These are phyloP conservation scores for Nemotelus nigrinus DNA, from an alignment of 2,888 invertebrate species.

Conservation along the genomic window DNA sequence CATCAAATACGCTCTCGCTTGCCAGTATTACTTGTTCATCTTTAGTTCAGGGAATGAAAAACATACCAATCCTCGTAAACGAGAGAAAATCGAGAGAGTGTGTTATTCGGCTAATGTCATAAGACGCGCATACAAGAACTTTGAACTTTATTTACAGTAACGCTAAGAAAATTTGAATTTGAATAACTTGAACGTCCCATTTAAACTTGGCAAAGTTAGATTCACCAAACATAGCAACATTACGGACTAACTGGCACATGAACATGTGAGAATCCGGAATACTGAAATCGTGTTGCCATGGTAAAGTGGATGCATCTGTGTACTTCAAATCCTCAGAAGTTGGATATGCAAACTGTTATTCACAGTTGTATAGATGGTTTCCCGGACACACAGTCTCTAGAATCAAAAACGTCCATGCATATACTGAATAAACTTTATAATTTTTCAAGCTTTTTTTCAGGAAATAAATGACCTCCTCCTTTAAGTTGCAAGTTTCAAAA, in stretches of 20 bases:
- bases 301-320: not conserved
- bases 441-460: too few species aligned
- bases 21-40: not conserved
- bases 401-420: too few species aligned
- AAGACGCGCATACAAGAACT: constrained; percentile 39
- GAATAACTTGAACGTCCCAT: constrained; percentile 49
- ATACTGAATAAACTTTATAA: too few species aligned
- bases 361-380: too few species aligned
- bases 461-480: too few species aligned
- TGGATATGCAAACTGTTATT: too few species aligned
- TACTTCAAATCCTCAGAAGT: too few species aligned
- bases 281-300: not conserved
- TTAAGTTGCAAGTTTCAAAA: too few species aligned
- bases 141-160: constrained; percentile 45
- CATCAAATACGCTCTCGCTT: not conserved
- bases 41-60: not conserved
- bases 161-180: constrained; percentile 47
- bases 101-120: constrained; percentile 40
- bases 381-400: too few species aligned
- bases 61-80: not conserved
- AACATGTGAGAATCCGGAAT: not conserved
- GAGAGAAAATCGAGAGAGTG: constrained; percentile 27
- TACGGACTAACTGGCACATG: constrained; percentile 45
- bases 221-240: constrained; percentile 50
- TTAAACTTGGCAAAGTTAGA: constrained; percentile 48